A percentile compares a stretch with the other conserved stretches of the same genome.
phyloP scores from a whole-genome alignment of 2,888 invertebrate genomes.

The Kryphioiulus occultus region DNA sequence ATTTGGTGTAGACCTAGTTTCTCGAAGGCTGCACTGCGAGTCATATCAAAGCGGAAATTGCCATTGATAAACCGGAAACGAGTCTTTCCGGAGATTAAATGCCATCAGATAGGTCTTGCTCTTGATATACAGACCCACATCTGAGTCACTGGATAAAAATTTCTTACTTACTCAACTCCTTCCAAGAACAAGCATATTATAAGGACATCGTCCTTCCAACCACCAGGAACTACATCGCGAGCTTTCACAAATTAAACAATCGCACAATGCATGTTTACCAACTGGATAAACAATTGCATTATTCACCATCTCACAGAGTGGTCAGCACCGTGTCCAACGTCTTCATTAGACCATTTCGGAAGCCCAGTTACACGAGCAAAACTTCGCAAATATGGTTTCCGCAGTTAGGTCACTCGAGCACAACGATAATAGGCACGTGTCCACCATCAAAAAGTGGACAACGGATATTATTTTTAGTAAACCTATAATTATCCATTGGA shows the following conservation, averaged over 20 bases:
- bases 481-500: neutral
- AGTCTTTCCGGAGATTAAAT: slow-evolving; percentile 39
- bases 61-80: slow-evolving; percentile 27
- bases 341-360: neutral
- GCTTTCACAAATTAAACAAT: neutral
- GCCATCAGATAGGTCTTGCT: slow-evolving; percentile 26
- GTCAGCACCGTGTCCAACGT: neutral
- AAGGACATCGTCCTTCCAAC: neutral
- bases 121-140: slow-evolving; percentile 20
- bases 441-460: slow-evolving; percentile 10
- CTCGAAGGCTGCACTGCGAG: neutral
- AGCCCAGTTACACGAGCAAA: neutral
- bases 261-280: neutral
- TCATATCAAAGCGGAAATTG: neutral
- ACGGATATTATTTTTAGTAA: neutral
- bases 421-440: neutral
- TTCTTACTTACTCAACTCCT: neutral
- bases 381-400: neutral
- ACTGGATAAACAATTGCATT: neutral
- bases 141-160: neutral
- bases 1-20: neutral
- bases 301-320: neutral
- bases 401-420: neutral
- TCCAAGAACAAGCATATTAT: neutral
- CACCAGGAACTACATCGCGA: neutral